phyloP scores from a whole-genome alignment of 2,797 vertebrate genomes.

The Phoxinus dragarum region DNA sequence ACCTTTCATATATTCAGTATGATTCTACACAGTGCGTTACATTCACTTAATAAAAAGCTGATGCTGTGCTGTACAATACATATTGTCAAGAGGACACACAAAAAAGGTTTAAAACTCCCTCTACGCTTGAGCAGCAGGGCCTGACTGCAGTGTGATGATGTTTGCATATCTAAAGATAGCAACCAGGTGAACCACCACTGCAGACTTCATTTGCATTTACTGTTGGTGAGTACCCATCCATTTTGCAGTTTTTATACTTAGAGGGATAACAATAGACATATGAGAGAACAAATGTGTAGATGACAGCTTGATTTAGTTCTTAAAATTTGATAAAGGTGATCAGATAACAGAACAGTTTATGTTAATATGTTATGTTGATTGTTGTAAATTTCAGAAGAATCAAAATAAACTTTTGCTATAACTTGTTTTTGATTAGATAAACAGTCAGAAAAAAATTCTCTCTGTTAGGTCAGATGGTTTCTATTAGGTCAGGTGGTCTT shows the following conservation, averaged over 20 bases:
- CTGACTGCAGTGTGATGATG: conserved; percentile 30
- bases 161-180: conserved; percentile 68
- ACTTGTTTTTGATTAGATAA: neutral
- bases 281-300: conserved; percentile 3
- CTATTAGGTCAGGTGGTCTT: neutral
- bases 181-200: conserved; percentile 37
- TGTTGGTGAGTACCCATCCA: conserved; percentile 61
- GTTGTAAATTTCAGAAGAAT: neutral
- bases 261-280: conserved; percentile 56
- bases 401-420: neutral
- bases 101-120: neutral
- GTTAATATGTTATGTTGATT: neutral
- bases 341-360: neutral
- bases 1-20: neutral
- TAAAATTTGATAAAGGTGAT: neutral
- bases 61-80: neutral
- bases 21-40: neutral
- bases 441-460: neutral
- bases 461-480: neutral
- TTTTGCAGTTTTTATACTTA: conserved; percentile 60
- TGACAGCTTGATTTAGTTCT: neutral
- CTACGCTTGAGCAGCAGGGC: conserved; percentile 4
- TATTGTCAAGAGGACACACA: neutral
- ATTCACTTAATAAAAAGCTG: neutral
- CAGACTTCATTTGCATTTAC: conserved; percentile 67